These are phyloP conservation scores for Prionace glauca DNA, from an alignment of 2,797 vertebrate genomes.

Conservation along the genomic window DNA sequence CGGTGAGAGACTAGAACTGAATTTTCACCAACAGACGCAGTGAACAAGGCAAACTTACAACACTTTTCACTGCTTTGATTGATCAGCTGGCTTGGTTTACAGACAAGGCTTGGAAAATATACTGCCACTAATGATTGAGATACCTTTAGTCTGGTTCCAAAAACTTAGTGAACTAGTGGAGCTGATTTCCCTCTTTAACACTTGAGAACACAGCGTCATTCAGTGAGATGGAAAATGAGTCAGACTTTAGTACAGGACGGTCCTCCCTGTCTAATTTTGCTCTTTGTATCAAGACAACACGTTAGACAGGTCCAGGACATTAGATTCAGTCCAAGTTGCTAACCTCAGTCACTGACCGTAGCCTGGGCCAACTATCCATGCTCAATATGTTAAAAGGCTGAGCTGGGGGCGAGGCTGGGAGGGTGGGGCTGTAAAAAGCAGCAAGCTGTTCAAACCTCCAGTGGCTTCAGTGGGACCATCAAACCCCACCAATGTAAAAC, in stretches of 20 bases:
- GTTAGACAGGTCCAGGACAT: neutral
- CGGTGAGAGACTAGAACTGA: neutral
- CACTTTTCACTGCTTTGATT: neutral
- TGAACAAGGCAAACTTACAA: neutral
- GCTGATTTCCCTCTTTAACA: neutral
- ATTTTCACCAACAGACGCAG: neutral
- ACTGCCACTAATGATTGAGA: neutral
- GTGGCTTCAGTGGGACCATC: no score
- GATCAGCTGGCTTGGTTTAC: neutral
- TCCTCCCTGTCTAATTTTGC: neutral
- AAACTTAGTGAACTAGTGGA: neutral
- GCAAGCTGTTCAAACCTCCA: no score
- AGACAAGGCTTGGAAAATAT: neutral
- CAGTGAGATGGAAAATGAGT: neutral
- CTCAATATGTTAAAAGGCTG: neutral
- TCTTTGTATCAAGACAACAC: neutral
- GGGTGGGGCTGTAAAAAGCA: no score
- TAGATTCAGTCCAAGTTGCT: neutral
- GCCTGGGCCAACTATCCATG: neutral
- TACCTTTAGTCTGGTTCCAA: neutral
- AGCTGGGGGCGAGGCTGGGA: no score
- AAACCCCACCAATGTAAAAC: no score
- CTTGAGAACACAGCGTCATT: neutral
- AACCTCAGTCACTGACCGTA: neutral
- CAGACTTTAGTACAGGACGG: neutral